phyloP scores from a whole-genome alignment of 2,113 vertebrate species.

The Phalacrocorax pelagicus region DNA sequence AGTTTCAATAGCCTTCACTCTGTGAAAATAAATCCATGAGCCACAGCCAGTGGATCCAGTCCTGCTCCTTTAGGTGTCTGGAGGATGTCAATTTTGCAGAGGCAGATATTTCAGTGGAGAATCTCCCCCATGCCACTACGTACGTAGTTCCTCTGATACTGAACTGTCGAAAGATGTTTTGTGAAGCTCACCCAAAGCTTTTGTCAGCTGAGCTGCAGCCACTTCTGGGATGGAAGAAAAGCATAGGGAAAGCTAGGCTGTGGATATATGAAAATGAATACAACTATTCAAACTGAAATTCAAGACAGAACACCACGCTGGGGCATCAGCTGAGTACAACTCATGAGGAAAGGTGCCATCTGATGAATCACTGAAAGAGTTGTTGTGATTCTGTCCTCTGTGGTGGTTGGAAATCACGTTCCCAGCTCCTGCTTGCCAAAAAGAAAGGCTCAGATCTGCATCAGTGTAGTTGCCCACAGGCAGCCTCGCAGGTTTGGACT shows the following conservation, averaged over 20 bases:
- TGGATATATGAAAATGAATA: not conserved
- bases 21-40: not conserved
- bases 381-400: not conserved
- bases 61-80: not conserved
- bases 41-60: not conserved
- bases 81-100: not conserved
- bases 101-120: not conserved
- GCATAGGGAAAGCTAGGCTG: not conserved
- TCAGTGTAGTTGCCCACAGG: not conserved
- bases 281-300: not conserved
- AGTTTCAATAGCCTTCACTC: not conserved
- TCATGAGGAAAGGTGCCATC: not conserved
- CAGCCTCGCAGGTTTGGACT: fast-evolving
- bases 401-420: not conserved
- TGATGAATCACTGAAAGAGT: not conserved
- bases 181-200: not conserved
- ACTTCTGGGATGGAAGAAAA: not conserved
- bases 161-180: not conserved
- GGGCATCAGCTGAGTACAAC: not conserved
- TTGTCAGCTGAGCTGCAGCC: not conserved
- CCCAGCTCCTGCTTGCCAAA: not conserved
- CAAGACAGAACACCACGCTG: not conserved
- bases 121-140: not conserved
- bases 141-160: not conserved
- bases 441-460: not conserved